These are phyloP conservation scores for Lepidostoma basale DNA, from an alignment of 1,140 invertebrate genomes.

Conservation along the genomic window DNA sequence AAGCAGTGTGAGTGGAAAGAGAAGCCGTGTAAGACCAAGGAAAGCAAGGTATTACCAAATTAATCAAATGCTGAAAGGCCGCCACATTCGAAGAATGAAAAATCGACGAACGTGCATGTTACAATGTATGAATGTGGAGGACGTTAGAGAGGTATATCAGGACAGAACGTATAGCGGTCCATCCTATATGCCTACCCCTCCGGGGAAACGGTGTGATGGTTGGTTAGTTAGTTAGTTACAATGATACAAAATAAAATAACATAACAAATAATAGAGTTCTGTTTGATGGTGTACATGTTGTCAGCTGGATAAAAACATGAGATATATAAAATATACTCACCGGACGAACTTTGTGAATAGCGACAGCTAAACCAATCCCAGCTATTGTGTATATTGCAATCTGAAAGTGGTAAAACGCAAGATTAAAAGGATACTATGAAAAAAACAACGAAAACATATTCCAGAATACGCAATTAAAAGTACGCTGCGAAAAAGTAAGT, in stretches of 20 bases:
- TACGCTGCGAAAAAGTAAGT: too few species aligned
- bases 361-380: constrained; percentile 54
- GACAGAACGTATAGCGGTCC: too few species aligned
- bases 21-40: too few species aligned
- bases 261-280: not conserved
- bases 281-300: not conserved
- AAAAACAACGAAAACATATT: not conserved
- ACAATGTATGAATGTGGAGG: too few species aligned
- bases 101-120: too few species aligned
- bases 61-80: too few species aligned
- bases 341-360: constrained; percentile 59
- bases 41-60: too few species aligned
- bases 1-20: too few species aligned
- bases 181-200: too few species aligned
- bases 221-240: not conserved
- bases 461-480: not conserved
- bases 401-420: constrained; percentile 50
- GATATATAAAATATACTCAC: constrained; percentile 48
- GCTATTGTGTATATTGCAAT: constrained; percentile 59
- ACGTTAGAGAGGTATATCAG: too few species aligned
- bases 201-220: too few species aligned
- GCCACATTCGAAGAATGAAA: too few species aligned
- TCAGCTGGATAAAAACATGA: not conserved
- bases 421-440: not conserved
- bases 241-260: not conserved